Evolutionary conservation across 2,888 invertebrate genomes (phyloP), one percentile per base, ranked within the genome.

Genomic region (Cynaeus angustus): DNA sequence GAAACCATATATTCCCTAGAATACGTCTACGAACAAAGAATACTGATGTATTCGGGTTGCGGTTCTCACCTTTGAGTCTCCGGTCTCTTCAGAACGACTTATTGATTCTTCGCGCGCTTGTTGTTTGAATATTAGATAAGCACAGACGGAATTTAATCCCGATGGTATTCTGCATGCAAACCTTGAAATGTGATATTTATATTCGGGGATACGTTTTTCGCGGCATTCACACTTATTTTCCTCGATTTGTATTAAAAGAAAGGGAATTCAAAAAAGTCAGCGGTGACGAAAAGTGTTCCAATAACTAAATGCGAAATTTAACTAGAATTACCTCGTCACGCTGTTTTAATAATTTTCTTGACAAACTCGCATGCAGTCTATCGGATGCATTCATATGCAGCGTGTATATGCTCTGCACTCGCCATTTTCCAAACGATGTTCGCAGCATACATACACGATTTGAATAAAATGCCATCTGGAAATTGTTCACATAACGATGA

Each of bases 61-160:
- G 71, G 66, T 61, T 72, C 75, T 72, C 72, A 72, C 74, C 71
- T 52, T 72, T 71, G 69, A 66, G 62, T 62, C 43, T 70, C 70
- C 56, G 65, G 70, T 66, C 65, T 69, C 66, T 61, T 48, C 55
- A 64, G 67, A 79, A 78, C 77, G 78, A 73, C 80, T 79, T 81
- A 81, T 81, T 80, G 81, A 81, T 81, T 81, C 79, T 77, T 72
- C 52, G 70, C 75, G 79, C 78, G 78, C 76, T 80, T 80, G 79
- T 81, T 81, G 80, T 81, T 81, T 81, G 81, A 81, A 81, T 81
- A 81, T 81, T 80, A 81, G 80, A 81, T 81, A 80, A 78, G 78
- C 77, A 74, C 76, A 78, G 81, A 77, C 77, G 80, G 81, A 80
- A 81, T 81, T 80, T 80, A 79, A 81, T 81, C 81, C 81, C 79